Base-by-base conservation (phyloP, 1,140 invertebrate genomes). In the Listronotus bonariensis region DNA sequence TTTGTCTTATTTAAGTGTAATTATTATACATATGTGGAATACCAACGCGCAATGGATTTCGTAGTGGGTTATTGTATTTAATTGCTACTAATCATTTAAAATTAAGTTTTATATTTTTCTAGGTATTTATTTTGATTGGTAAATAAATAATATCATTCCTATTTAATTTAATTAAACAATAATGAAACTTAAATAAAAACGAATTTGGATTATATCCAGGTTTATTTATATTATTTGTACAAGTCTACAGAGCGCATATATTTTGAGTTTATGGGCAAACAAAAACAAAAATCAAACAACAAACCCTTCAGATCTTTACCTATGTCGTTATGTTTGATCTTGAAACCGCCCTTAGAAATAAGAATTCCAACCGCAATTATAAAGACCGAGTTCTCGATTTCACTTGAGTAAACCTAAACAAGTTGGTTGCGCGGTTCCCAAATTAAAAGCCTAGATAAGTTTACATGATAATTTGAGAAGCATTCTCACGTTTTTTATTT, bases 321-420 rank as follows among this genome's bases (percentile, higher is more conserved):
- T 61, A 61, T 36, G 42, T 61, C 48, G 58, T 61, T 52, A 61
- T 61, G 49, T 61, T 61, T 61, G 58, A 61, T 61, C 49, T 61
- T 53, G 43, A 52, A 53, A 38, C 48, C 34, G 58, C 46, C 58
- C 46, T 53, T 51, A 53, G 38, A 61, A 61, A 61, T 40, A 43
- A 61, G 58, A 61, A 61, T 61, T 43, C 40, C 49, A 43, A 43
- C 58, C 58, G 58, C 58, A 61, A 61, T 61, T 61, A 61, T 61
- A 61, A 61, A 53, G 49, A 48, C 34, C 48, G 14, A 36, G 36
- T 61, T 51, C 58, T 61, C 58, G 49, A 61, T 61, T 61, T 61
- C 58, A 61, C 58, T 61, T 41, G 58, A 61, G 41, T 48, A 61
- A 61, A 53, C 58, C 58, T 36, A 53, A 61, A 61, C 58, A 53